Evolutionary conservation across 2,888 invertebrate species (phyloP), one percentile per base, ranked within the genome.

Genomic region (Drosophila tripunctata): DNA sequence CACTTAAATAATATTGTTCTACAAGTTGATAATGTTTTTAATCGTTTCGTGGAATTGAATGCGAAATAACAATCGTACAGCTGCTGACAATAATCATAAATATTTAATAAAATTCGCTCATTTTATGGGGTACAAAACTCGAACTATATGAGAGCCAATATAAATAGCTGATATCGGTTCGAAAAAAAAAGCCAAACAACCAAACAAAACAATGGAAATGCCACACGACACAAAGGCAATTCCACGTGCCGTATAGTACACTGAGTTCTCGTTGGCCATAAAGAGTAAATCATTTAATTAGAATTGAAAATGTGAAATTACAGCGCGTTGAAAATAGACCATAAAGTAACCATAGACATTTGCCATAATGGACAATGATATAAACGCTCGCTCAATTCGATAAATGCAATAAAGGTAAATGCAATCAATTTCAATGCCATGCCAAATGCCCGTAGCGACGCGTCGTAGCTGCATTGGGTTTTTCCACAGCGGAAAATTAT

Each of bases 391-490:
- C 66, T 76, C 58, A 71, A 58, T 55, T 68, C 85, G 87, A 68
- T 75, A 61, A 71, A 58, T 55, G 71, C 85, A 83, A 87, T 87
- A 75, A 75, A 75, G 73, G 69, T 81, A 74, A 82, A 82, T 76
- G 74, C 82, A 83, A 82, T 87, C 85, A 78, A 83, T 78, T 83
- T 68, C 71, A 87, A 82, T 76, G 78, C 54, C 65, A 63, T 24
- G 33, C 62, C 41, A 61, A 67, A 63, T 54, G 52, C 47, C 27
- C 50, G 36, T 12, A 31, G 47, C 60, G 19, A 15, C 17, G 14
- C n/a, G n/a, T n/a, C n/a, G n/a, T n/a, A n/a, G 33, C 31, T 17
- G 14, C 41, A 52, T 41, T 51, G 33, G 51, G 55, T 40, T 64
- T 62, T 67, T 73, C 74, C 60, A 43, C n/a, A 19, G 43, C 84